A percentile compares a stretch with the other conserved stretches of the same genome.
Conservation (phyloP, 2,888 invertebrate species). For the Pardosa pseudoannulata region DNA sequence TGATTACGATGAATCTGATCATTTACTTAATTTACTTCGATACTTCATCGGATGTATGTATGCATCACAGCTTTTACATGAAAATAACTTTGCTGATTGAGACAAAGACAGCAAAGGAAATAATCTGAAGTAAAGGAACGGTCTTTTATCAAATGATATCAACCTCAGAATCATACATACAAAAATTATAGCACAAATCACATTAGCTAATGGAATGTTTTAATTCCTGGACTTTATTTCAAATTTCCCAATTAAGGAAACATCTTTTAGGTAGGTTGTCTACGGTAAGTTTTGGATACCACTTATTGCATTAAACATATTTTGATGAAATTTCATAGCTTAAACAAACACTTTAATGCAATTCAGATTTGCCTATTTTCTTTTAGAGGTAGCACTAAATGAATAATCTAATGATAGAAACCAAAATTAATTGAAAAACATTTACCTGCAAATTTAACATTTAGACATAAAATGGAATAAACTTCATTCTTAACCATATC, state of each 20-base stretch:
- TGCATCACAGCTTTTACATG: conserved; percentile 8
- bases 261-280: background rate
- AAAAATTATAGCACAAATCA: conserved; percentile 10
- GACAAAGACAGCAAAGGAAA: conserved; percentile 24
- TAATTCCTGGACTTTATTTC: background rate
- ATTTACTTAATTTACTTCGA: conserved; percentile 24
- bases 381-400: too few species aligned
- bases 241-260: conserved; percentile 1
- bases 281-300: background rate
- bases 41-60: background rate
- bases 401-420: too few species aligned
- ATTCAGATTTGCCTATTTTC: too few species aligned
- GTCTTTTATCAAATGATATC: conserved; percentile 37
- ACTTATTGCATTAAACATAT: too few species aligned
- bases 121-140: conserved; percentile 25
- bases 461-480: too few species aligned
- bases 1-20: conserved; percentile 24
- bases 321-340: too few species aligned
- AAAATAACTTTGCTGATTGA: conserved; percentile 14
- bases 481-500: too few species aligned
- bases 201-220: conserved; percentile 33
- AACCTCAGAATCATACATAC: background rate
- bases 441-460: too few species aligned
- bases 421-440: too few species aligned
- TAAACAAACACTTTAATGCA: too few species aligned